Evolutionary conservation across 2,888 invertebrate species (phyloP).

Genomic region (Argynnis bischoffii): DNA sequence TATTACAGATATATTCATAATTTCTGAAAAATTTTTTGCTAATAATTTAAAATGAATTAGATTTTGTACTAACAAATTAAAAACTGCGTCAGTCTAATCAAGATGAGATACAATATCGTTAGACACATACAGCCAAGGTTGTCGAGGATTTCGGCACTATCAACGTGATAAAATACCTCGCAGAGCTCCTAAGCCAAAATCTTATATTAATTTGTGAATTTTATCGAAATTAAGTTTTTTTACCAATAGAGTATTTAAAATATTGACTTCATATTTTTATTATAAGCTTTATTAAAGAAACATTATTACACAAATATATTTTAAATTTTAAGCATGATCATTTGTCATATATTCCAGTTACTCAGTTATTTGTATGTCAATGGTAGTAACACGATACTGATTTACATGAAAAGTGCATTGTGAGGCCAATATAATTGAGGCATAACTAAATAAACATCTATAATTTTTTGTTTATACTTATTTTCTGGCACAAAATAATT

Average conservation of each 20-base stretch:
- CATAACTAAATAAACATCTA: not conserved
- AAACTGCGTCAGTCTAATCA: constrained; percentile 22
- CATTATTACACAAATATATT: too few species aligned
- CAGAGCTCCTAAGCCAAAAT: constrained; percentile 25
- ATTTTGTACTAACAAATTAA: constrained; percentile 7
- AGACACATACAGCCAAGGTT: constrained; percentile 57
- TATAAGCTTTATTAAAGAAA: too few species aligned
- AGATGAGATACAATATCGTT: constrained; percentile 48
- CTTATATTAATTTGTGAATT: constrained; percentile 16
- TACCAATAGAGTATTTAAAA: not conserved
- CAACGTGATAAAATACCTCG: constrained; percentile 33
- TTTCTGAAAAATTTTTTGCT: not conserved
- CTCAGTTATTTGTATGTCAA: constrained; percentile 1
- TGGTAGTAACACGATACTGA: constrained; percentile 13
- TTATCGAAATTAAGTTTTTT: not conserved
- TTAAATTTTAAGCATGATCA: too few species aligned
- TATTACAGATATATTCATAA: too few species aligned
- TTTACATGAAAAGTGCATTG: constrained; percentile 31
- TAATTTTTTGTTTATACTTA: not conserved
- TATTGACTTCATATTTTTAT: too few species aligned
- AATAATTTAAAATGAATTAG: constrained; percentile 4
- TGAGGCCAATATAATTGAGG: constrained; percentile 4
- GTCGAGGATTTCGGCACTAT: constrained; percentile 46
- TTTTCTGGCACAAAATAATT: not conserved
- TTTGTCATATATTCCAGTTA: too few species aligned